Percentiles rank a stretch among this genome's conserved stretches.
Evolutionary conservation across 2,797 vertebrate species (phyloP).

Genomic region (Gallinago solitaria): DNA sequence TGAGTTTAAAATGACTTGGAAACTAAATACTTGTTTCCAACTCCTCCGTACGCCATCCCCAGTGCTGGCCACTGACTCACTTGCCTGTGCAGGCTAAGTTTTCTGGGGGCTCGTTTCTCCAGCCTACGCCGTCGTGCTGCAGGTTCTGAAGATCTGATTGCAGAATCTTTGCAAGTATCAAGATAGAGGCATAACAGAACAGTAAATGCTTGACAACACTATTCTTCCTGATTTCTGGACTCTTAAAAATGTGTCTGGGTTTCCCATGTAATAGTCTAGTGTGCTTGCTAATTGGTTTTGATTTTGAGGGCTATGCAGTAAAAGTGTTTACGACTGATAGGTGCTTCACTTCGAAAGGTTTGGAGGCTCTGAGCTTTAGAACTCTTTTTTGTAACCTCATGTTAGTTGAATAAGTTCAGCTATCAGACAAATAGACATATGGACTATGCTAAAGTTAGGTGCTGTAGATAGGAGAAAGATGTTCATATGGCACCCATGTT

Average conservation of each 20-base stretch:
- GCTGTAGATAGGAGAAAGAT: constrained; percentile 72
- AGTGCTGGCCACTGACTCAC: neutral
- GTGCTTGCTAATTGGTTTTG: neutral
- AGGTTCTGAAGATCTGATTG: neutral
- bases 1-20: constrained; percentile 18
- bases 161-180: neutral
- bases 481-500: constrained; percentile 73
- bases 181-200: neutral
- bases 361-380: constrained; percentile 38
- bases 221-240: neutral
- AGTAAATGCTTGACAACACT: neutral
- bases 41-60: neutral
- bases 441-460: constrained; percentile 84
- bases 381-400: constrained; percentile 57
- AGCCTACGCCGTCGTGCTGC: neutral
- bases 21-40: neutral
- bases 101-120: neutral
- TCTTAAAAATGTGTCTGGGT: neutral
- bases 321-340: neutral
- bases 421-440: constrained; percentile 83
- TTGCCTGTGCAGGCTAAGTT: neutral
- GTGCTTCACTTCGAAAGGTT: constrained; percentile 59
- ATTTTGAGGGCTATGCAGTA: neutral
- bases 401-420: constrained; percentile 74
- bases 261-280: neutral